Evolutionary conservation across 2,113 vertebrate species (phyloP).

Genomic region (Uropsilus gracilis): DNA sequence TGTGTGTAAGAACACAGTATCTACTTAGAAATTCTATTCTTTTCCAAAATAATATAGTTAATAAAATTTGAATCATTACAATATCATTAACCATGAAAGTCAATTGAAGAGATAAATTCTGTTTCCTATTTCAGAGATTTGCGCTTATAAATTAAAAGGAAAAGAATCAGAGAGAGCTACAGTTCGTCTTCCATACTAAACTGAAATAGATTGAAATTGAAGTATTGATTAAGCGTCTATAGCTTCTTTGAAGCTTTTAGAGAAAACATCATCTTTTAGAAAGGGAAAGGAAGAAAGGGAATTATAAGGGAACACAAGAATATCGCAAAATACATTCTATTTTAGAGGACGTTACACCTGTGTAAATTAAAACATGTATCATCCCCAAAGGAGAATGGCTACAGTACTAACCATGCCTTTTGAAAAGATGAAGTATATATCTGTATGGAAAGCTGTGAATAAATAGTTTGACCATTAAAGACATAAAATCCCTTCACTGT

Average conservation of each 20-base stretch:
- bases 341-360: background rate
- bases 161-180: background rate
- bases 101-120: background rate
- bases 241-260: background rate
- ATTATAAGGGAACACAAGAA: background rate
- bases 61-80: background rate
- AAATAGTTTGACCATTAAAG: background rate
- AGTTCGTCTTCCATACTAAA: background rate
- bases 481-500: background rate
- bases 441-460: background rate
- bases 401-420: background rate
- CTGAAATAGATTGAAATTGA: background rate
- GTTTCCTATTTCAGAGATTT: background rate
- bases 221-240: background rate
- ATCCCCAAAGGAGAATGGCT: background rate
- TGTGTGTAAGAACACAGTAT: no score
- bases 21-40: background rate
- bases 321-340: background rate
- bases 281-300: background rate
- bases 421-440: background rate
- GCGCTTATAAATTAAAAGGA: background rate
- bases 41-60: background rate
- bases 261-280: background rate
- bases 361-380: background rate
- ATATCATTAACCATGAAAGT: background rate